Base-by-base conservation (phyloP, 2,888 invertebrate species). In the Subacronicta megacephala region DNA sequence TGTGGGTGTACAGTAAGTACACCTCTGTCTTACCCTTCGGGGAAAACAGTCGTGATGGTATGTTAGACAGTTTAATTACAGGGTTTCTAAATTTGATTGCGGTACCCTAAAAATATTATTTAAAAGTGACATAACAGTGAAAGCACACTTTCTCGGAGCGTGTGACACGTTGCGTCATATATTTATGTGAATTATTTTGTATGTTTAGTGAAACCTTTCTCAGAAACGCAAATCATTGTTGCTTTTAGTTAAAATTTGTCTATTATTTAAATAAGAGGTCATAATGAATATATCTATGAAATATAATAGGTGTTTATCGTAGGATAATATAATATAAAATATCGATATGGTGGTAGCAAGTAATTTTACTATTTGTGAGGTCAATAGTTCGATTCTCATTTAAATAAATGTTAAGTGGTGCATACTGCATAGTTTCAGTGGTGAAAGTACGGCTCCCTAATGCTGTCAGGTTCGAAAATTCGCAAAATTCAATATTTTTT, bases 51-150 rank as follows among this genome's bases (percentile, higher is more conserved):
- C n/a, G n/a, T n/a, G n/a, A n/a, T n/a, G n/a, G n/a, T n/a, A n/a
- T n/a, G n/a, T n/a, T n/a, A n/a, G 10, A 3, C 26, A 0, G 1
- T 1, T 10, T 3, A 10, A 10, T 2, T 2, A 7, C 7, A 35
- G 23, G 33, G 33, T 1, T 54, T 44, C 3, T 0, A 46, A 7
- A 43, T 33, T 35, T 54, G 4, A 3, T 5, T 12, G 20, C 23
- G 10, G 69, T 62, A 46, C 63, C 43, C 63, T 44, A 58, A 65
- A 47, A 51, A 18, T 58, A 59, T 66, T 45, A 71, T 38, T 71
- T 63, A 72, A 75, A 55, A 54, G 18, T 52, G 61, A 62, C 49
- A 52, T 64, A 77, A 77, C 37, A 63, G 77, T 37, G 75, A 75
- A 75, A 75, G 75, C 18, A 16, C 16, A 20, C 64, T 55, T 66